Conservation (phyloP, 2,888 invertebrate species). For the Limnephilus auricula region DNA sequence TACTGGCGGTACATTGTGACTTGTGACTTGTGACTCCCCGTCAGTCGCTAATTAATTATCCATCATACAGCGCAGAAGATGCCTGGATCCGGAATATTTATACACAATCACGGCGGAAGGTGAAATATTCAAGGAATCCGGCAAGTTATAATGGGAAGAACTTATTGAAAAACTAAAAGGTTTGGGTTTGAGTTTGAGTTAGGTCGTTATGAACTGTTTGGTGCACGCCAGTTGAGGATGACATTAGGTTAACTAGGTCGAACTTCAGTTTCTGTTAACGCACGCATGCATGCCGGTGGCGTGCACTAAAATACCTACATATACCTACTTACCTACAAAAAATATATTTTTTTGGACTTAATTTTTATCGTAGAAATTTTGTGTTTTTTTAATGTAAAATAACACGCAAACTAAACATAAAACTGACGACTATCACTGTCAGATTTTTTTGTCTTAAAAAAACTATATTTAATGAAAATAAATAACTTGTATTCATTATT, state of each 20-base stretch:
- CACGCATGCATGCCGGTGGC: neutral
- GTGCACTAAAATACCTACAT: neutral
- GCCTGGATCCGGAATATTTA: neutral
- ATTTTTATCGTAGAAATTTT: too few relatives aligned
- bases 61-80: conserved; percentile 3
- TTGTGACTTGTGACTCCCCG: neutral
- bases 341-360: too few relatives aligned
- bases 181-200: neutral
- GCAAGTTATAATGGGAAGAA: neutral
- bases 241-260: neutral
- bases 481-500: too few relatives aligned
- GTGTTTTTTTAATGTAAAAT: too few relatives aligned
- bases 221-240: neutral
- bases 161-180: neutral
- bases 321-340: too few relatives aligned
- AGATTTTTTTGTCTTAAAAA: too few relatives aligned
- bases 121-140: neutral
- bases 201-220: neutral
- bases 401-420: too few relatives aligned
- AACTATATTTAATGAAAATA: too few relatives aligned
- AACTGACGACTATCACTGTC: too few relatives aligned
- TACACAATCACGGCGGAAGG: neutral
- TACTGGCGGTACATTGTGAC: neutral
- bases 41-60: conserved; percentile 29
- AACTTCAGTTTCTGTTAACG: neutral